Evolutionary conservation across 2,888 invertebrate species (phyloP), one percentile per base, ranked within the genome.

Genomic region (Myopa testacea): DNA sequence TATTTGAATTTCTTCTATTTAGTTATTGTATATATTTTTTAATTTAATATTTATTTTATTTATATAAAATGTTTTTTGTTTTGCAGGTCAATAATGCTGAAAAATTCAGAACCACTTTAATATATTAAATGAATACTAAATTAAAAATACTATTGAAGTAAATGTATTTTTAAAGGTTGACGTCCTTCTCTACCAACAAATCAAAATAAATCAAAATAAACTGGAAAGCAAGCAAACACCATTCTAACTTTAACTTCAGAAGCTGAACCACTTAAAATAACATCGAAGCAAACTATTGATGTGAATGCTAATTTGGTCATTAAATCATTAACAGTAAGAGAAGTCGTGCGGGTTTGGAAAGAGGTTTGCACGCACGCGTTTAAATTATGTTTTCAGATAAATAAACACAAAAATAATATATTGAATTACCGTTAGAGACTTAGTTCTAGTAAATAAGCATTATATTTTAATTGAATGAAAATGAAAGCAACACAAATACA

Each of bases 11-110:
- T 45, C 45, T 8, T 45, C 7, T 45, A 45, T 10, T 45, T 45
- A 45, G 6, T 45, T 45, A 6, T 45, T 45, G 6, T 45, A 8
- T 6, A 45, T 45, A 45, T 45, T 45, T 45, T 45, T 45, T 45
- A 45, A 8, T 45, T 45, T 45, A 45, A 8, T 45, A 8, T 45
- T 45, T 45, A 45, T 45, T 45, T 45, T 45, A 8, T 45, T 45
- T 26, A 26, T 26, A 26, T 26, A 26, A 26, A 26, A 26, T 26
- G 26, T 55, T 5, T 16, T 55, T 14, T n/a, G 5, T 78, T 40
- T 80, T 85, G 16, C 80, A 89, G 89, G 88, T 82, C 86, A 89
- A 89, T 87, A 89, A 88, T 88, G 86, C 81, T 82, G 81, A 81
- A 78, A 79, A 82, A 81, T 83, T 8, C 45, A 26, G 65, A 79